These are phyloP conservation scores for Synanthedon vespiformis DNA, from an alignment of 2,888 invertebrate genomes.

Conservation along the genomic window DNA sequence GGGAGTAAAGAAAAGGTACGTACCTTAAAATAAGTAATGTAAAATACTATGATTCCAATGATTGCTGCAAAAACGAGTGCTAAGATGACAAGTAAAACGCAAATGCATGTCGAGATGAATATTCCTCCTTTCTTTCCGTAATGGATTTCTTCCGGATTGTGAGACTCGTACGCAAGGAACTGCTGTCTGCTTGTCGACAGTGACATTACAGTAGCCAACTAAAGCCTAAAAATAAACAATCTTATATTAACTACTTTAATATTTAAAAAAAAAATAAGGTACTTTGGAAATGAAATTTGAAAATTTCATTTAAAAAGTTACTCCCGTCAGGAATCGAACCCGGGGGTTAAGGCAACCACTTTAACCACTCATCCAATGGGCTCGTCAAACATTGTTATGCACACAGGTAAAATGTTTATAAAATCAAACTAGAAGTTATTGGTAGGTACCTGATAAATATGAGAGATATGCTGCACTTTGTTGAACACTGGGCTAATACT, in stretches of 20 bases:
- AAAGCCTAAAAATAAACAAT: slow-evolving; percentile 27
- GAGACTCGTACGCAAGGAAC: slow-evolving; percentile 70
- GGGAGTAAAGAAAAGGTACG: slow-evolving; percentile 4
- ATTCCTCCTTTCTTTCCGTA: slow-evolving; percentile 73
- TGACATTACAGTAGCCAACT: slow-evolving; percentile 40
- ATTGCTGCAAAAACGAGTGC: slow-evolving; percentile 41
- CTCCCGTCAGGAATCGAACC: too few species aligned
- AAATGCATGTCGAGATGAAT: slow-evolving; percentile 73
- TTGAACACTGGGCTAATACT: too few species aligned
- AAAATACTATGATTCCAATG: slow-evolving; percentile 56
- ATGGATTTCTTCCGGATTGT: slow-evolving; percentile 62
- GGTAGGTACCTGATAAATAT: too few species aligned
- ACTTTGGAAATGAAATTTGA: too few species aligned
- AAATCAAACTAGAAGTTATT: too few species aligned
- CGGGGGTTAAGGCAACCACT: too few species aligned
- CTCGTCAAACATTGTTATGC: too few species aligned
- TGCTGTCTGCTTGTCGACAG: slow-evolving; percentile 69
- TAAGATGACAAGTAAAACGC: slow-evolving; percentile 44
- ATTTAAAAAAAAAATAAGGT: too few species aligned
- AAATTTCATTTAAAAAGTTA: too few species aligned
- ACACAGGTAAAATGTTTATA: too few species aligned
- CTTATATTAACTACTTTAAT: not conserved
- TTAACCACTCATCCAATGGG: too few species aligned
- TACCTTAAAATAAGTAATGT: slow-evolving; percentile 55
- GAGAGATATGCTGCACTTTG: too few species aligned